Evolutionary conservation across 2,113 vertebrate genomes (phyloP).

Genomic region (Neoarius graeffei): DNA sequence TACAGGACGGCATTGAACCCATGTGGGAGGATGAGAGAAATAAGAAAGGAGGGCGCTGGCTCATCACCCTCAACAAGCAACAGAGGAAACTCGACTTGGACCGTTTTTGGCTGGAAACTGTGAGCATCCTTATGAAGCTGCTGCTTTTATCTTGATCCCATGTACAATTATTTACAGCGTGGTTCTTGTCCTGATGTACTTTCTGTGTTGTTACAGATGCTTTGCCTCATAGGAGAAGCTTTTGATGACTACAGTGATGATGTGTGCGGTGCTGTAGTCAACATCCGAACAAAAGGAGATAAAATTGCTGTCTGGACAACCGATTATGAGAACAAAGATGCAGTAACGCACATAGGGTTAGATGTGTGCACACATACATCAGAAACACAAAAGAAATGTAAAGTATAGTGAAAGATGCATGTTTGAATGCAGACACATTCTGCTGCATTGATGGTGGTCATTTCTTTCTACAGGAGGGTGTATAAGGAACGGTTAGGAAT

Average conservation of each 20-base stretch:
- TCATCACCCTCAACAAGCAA: constrained; percentile 95
- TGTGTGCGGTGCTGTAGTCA: constrained; percentile 96
- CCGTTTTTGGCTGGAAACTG: constrained; percentile 98
- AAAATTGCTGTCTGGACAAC: constrained; percentile 98
- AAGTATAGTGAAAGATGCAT: background rate
- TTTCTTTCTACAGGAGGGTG: constrained; percentile 81
- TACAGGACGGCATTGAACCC: constrained; percentile 93
- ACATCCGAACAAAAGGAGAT: constrained; percentile 96
- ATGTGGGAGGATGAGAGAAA: constrained; percentile 99
- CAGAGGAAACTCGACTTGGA: constrained; percentile 94
- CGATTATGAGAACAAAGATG: constrained; percentile 94
- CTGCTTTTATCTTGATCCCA: constrained; percentile 21
- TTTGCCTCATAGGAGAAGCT: constrained; percentile 97
- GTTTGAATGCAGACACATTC: background rate
- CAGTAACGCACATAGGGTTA: constrained; percentile 97
- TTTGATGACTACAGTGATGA: constrained; percentile 97
- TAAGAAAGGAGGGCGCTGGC: constrained; percentile 94
- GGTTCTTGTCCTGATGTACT: background rate
- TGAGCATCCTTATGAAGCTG: constrained; percentile 66
- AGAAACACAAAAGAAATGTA: background rate
- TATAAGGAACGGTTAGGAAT: constrained; percentile 98
- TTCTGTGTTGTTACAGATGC: constrained; percentile 75
- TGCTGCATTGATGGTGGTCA: constrained; percentile 36
- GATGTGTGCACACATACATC: constrained; percentile 44
- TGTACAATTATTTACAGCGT: background rate